A percentile compares a stretch with the other conserved stretches of the same genome.
Conservation (phyloP, 92 coral and sea anemone species). For the Metridium senile region DNA sequence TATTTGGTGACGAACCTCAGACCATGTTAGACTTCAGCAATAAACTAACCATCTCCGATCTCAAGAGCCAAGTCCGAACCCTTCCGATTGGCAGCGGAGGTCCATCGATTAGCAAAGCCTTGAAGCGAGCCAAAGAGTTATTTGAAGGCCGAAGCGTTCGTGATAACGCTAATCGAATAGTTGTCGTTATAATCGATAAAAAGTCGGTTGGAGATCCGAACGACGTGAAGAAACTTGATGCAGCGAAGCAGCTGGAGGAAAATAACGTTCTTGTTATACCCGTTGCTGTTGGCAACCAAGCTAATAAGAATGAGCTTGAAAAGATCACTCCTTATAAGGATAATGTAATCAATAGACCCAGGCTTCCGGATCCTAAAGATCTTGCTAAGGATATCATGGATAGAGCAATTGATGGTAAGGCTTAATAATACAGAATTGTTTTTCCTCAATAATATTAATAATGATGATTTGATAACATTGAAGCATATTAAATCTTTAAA, state of each 20-base stretch:
- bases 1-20: conserved; percentile 71
- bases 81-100: conserved; percentile 48
- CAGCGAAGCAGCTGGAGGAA: conserved; percentile 68
- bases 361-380: conserved; percentile 61
- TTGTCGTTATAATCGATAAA: conserved; percentile 81
- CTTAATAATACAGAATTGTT: no score
- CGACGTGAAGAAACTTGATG: conserved; percentile 58
- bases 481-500: no score
- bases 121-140: conserved; percentile 60
- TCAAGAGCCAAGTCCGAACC: conserved; percentile 54
- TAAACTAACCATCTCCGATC: conserved; percentile 34
- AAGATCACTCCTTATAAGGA: conserved; percentile 49
- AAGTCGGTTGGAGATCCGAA: conserved; percentile 69
- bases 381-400: conserved; percentile 62
- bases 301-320: conserved; percentile 62
- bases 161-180: conserved; percentile 65
- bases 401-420: conserved; percentile 55
- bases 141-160: conserved; percentile 54
- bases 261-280: conserved; percentile 66
- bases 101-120: conserved; percentile 62
- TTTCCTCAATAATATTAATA: no score
- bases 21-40: conserved; percentile 60
- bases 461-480: no score
- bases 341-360: conserved; percentile 42
- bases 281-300: conserved; percentile 75